Percentiles rank a stretch among this genome's conserved stretches.
These are phyloP conservation scores for Oligia latruncula DNA, from an alignment of 2,888 invertebrate species.

Conservation along the genomic window DNA sequence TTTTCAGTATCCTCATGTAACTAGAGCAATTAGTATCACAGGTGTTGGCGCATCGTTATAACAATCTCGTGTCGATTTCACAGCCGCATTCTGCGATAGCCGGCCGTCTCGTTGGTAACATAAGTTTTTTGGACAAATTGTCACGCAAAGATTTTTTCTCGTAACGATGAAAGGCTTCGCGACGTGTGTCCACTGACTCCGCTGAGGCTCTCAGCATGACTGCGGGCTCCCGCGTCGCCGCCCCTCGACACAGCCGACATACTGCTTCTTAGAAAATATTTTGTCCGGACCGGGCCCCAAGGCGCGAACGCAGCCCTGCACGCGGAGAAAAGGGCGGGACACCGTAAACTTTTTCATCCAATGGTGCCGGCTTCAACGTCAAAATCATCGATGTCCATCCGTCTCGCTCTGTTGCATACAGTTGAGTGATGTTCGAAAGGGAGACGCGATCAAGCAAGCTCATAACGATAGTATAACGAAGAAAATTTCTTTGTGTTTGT, in stretches of 20 bases:
- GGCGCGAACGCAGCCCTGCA: constrained; percentile 86
- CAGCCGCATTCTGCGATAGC: constrained; percentile 69
- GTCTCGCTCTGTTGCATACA: constrained; percentile 74
- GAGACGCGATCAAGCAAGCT: constrained; percentile 68
- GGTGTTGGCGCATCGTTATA: constrained; percentile 85
- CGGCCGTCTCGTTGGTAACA: constrained; percentile 74
- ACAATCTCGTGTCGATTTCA: constrained; percentile 74
- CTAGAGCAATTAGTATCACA: constrained; percentile 83
- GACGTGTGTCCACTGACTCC: constrained; percentile 88
- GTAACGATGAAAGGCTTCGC: constrained; percentile 84
- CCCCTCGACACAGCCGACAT: constrained; percentile 87
- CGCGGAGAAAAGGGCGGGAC: constrained; percentile 84
- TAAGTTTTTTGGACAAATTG: constrained; percentile 81
- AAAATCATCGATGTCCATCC: constrained; percentile 60
- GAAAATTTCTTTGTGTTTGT: constrained; percentile 88
- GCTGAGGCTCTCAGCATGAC: constrained; percentile 90
- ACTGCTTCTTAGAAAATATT: constrained; percentile 87
- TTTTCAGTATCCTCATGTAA: constrained; percentile 83
- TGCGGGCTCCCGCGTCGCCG: constrained; percentile 89
- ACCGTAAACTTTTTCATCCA: constrained; percentile 85
- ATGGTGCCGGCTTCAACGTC: constrained; percentile 74
- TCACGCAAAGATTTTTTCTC: constrained; percentile 85
- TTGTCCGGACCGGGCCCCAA: constrained; percentile 76
- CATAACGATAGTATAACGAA: constrained; percentile 77
- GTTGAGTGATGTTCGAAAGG: constrained; percentile 64